Conservation (phyloP, 2,888 invertebrate species). For the Macrophya annulata region DNA sequence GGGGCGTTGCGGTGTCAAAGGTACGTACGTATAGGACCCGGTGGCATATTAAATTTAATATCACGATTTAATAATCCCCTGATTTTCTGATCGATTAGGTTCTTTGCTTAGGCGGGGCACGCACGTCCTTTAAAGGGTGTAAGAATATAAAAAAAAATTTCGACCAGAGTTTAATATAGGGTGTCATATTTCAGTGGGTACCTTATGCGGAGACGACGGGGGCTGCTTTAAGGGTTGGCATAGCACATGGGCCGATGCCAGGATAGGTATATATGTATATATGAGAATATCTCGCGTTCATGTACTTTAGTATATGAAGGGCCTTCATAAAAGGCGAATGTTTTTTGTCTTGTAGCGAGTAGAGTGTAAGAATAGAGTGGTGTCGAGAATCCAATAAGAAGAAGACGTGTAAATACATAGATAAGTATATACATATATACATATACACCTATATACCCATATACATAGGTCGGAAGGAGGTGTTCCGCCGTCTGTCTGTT, state of each 20-base stretch:
- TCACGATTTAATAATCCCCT: slow-evolving; percentile 68
- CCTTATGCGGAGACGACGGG: slow-evolving; percentile 50
- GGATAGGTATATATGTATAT: not conserved
- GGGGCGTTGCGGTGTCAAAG: slow-evolving; percentile 39
- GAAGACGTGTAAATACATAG: slow-evolving; percentile 34
- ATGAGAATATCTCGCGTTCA: slow-evolving; percentile 16
- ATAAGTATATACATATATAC: not conserved
- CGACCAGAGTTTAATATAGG: slow-evolving; percentile 69
- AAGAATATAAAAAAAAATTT: slow-evolving; percentile 58
- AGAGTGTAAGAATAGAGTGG: slow-evolving; percentile 55
- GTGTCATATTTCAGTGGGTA: slow-evolving; percentile 65
- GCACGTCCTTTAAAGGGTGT: slow-evolving; percentile 61
- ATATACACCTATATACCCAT: not conserved
- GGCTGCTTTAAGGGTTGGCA: slow-evolving; percentile 54
- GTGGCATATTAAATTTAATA: slow-evolving; percentile 57
- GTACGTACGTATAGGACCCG: not conserved
- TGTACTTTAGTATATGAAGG: slow-evolving; percentile 50
- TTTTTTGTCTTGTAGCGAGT: slow-evolving; percentile 62
- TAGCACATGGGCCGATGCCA: not conserved
- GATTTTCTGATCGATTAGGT: slow-evolving; percentile 70
- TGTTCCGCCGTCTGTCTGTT: slow-evolving; percentile 48
- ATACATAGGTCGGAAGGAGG: slow-evolving; percentile 42
- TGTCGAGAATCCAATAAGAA: slow-evolving; percentile 60
- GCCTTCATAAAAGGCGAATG: slow-evolving; percentile 59
- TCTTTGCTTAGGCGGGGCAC: slow-evolving; percentile 51